Conservation (phyloP, 2,113 vertebrate genomes). For the Oxyura jamaicensis region DNA sequence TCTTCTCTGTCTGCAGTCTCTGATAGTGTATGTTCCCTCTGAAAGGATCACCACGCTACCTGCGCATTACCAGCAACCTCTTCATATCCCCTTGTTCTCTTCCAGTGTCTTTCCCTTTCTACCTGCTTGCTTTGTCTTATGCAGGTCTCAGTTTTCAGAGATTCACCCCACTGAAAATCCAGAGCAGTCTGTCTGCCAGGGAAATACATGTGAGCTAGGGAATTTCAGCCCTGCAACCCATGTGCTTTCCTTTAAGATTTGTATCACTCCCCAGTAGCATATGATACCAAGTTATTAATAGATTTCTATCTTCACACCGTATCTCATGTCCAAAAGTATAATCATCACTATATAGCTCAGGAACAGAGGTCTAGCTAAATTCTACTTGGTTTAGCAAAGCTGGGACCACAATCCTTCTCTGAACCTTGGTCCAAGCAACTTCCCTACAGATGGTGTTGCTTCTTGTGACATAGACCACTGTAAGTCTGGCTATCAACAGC, state of each 20-base stretch:
- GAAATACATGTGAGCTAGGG: not conserved
- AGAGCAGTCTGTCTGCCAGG: not conserved
- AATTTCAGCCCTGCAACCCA: not conserved
- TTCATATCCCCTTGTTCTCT: accelerated
- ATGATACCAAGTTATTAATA: not conserved
- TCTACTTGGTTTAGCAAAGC: not conserved
- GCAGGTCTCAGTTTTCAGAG: not conserved
- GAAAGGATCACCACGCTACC: accelerated
- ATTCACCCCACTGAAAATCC: not conserved
- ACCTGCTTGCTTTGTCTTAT: not conserved
- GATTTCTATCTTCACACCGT: not conserved
- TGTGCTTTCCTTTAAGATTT: not conserved
- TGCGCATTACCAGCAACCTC: not conserved
- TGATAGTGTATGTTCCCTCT: not conserved
- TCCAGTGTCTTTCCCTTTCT: not conserved
- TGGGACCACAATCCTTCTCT: not conserved
- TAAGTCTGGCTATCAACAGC: not conserved
- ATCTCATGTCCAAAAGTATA: not conserved
- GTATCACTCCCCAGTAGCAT: not conserved
- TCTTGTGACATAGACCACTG: not conserved
- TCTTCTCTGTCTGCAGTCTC: not conserved
- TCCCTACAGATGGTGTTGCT: not conserved
- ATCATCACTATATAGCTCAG: not conserved
- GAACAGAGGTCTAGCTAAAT: not conserved
- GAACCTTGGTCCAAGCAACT: not conserved